A percentile compares a stretch with the other conserved stretches of the same genome.
Evolutionary conservation across 2,888 invertebrate species (phyloP).

Genomic region (Drosophila robusta): DNA sequence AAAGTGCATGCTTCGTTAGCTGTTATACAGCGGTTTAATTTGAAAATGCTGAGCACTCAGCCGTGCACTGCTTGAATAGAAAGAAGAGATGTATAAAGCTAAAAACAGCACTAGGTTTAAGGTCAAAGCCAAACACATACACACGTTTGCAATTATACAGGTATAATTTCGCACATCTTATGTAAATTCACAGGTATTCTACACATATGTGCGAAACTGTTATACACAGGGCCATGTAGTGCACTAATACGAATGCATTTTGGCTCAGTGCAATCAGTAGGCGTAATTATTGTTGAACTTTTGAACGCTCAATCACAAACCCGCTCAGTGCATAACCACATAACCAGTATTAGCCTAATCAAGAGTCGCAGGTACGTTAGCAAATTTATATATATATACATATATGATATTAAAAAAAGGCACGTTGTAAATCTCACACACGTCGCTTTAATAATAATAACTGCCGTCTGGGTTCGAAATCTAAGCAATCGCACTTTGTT

Average conservation of each 20-base stretch:
- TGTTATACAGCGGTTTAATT: conserved; percentile 42
- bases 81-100: conserved; percentile 15
- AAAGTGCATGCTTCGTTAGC: conserved; percentile 23
- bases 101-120: conserved; percentile 15
- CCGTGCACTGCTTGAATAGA: neutral
- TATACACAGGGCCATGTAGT: neutral
- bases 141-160: neutral
- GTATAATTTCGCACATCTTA: neutral
- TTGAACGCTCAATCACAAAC: conserved; percentile 50
- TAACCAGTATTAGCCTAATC: conserved; percentile 12
- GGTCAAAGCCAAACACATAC: conserved; percentile 9
- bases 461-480: conserved; percentile 7
- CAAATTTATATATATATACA: conserved; percentile 4
- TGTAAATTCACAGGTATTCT: neutral
- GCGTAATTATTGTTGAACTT: conserved; percentile 58
- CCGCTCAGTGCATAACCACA: conserved; percentile 8
- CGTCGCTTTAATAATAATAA: conserved; percentile 14
- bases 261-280: conserved; percentile 11
- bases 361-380: conserved; percentile 2
- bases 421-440: conserved; percentile 28
- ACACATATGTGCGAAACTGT: neutral
- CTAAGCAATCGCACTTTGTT: conserved; percentile 37
- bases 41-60: conserved; percentile 3
- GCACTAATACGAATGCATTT: conserved; percentile 3
- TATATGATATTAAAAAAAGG: conserved; percentile 9